A percentile compares a stretch with the other conserved stretches of the same genome.
phyloP scores from a whole-genome alignment of 1,140 invertebrate species.

The Hyles vespertilio region DNA sequence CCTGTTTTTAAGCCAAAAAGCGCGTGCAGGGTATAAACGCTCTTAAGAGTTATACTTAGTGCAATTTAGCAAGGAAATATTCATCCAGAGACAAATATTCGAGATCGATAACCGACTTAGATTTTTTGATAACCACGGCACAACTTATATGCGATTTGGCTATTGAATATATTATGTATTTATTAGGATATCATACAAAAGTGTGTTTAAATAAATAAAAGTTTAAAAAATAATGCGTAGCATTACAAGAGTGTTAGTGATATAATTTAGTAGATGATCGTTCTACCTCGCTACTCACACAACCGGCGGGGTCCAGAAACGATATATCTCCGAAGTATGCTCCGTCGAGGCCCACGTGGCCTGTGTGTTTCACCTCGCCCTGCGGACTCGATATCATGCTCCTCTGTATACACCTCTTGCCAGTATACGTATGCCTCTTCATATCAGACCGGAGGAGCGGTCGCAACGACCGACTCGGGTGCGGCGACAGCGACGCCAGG shows the following conservation, averaged over 20 bases:
- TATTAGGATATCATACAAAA: too few relatives aligned
- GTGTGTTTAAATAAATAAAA: not conserved
- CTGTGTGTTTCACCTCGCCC: constrained; percentile 97
- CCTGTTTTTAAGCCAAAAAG: too few relatives aligned
- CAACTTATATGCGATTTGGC: too few relatives aligned
- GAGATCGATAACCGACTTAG: too few relatives aligned
- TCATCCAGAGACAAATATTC: too few relatives aligned
- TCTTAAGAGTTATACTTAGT: too few relatives aligned
- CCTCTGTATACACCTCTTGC: constrained; percentile 83
- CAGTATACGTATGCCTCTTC: constrained; percentile 61
- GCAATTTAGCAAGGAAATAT: too few relatives aligned
- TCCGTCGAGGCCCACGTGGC: constrained; percentile 97
- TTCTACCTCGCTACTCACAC: constrained; percentile 42
- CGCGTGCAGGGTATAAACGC: too few relatives aligned
- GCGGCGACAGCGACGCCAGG: constrained; percentile 41
- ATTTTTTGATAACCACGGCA: too few relatives aligned
- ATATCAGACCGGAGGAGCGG: constrained; percentile 53
- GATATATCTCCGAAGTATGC: constrained; percentile 97
- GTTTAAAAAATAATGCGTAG: not conserved
- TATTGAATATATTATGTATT: too few relatives aligned
- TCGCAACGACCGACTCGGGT: constrained; percentile 42
- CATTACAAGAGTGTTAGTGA: too few relatives aligned
- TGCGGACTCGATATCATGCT: constrained; percentile 98
- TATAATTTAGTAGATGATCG: too few relatives aligned
- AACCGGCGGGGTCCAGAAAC: constrained; percentile 81